phyloP scores from a whole-genome alignment of 2,113 vertebrate species.

The Pachycephala philippinensis region DNA sequence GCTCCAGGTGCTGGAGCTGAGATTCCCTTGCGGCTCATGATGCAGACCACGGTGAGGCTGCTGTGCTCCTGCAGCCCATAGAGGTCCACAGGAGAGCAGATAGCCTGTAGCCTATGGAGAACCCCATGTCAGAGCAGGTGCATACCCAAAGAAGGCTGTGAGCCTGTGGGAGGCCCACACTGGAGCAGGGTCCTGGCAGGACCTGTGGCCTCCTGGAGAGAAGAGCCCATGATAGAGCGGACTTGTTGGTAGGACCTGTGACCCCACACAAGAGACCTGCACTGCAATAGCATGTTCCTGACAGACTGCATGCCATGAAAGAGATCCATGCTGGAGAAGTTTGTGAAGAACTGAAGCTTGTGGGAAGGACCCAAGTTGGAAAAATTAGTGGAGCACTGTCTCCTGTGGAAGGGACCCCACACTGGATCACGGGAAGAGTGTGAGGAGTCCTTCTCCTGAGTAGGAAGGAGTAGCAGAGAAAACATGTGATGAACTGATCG shows the following conservation, averaged over 20 bases:
- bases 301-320: not conserved
- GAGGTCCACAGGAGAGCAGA: not conserved
- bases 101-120: not conserved
- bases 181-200: not conserved
- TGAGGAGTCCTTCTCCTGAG: not conserved
- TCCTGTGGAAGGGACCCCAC: not conserved
- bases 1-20: not conserved
- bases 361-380: not conserved
- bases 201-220: not conserved
- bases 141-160: not conserved
- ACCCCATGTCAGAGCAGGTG: not conserved
- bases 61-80: not conserved
- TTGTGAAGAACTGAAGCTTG: not conserved
- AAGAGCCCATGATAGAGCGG: not conserved
- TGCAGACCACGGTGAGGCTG: not conserved
- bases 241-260: not conserved
- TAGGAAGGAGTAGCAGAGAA: not conserved
- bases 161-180: not conserved
- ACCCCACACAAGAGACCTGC: not conserved
- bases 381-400: not conserved
- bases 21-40: accelerated
- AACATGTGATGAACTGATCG: accelerated
- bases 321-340: not conserved
- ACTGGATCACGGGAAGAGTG: not conserved
- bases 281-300: not conserved